These are phyloP conservation scores for Nematolebias whitei DNA, from an alignment of 2,113 vertebrate genomes.

Conservation along the genomic window DNA sequence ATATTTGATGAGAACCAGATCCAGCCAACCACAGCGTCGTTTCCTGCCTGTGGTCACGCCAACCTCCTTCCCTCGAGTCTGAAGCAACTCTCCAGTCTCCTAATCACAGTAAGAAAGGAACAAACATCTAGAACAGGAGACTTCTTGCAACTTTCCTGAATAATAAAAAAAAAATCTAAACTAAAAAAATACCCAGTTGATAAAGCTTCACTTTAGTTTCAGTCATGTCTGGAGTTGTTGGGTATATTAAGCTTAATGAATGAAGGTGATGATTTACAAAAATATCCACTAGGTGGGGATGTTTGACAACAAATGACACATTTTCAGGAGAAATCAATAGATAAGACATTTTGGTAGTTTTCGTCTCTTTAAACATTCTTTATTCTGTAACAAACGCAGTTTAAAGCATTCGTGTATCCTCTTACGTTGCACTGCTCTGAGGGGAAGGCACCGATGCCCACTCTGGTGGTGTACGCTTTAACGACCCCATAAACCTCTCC, in stretches of 20 bases:
- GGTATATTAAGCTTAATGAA: background rate
- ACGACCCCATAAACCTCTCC: slow-evolving; percentile 95
- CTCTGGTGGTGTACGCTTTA: slow-evolving; percentile 95
- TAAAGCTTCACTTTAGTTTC: background rate
- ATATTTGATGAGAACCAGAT: slow-evolving; percentile 93
- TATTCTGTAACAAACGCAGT: background rate
- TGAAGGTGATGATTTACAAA: background rate
- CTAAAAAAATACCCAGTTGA: background rate
- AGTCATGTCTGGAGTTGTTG: background rate
- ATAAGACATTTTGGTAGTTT: no score
- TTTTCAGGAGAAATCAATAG: background rate
- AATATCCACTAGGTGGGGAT: slow-evolving; percentile 31
- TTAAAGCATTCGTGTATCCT: background rate
- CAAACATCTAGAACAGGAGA: background rate
- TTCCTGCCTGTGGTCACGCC: slow-evolving; percentile 97
- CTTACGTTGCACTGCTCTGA: slow-evolving; percentile 95
- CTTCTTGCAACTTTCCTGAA: background rate
- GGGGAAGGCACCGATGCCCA: slow-evolving; percentile 96
- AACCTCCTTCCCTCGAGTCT: slow-evolving; percentile 90
- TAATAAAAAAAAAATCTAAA: background rate
- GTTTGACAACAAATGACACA: slow-evolving; percentile 6
- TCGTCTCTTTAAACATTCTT: background rate
- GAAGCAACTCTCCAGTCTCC: slow-evolving; percentile 90
- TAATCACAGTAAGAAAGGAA: slow-evolving; percentile 39
- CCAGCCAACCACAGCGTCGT: slow-evolving; percentile 96